phyloP scores from a whole-genome alignment of 2,113 vertebrate species.

The Gorsachius goisagi region DNA sequence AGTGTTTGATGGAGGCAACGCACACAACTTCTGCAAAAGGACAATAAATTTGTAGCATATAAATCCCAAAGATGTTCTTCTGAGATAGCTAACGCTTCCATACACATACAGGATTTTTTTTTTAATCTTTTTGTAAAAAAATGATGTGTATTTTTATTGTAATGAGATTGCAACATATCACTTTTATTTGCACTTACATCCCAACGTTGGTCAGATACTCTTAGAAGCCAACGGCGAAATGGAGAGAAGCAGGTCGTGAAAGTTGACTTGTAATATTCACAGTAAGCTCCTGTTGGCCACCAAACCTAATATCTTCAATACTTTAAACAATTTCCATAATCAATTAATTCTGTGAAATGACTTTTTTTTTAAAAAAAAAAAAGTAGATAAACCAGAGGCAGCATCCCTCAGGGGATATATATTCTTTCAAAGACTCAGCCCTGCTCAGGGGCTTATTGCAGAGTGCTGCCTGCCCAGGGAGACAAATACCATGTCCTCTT shows the following conservation, averaged over 20 bases:
- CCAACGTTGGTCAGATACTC: not conserved
- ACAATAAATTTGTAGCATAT: not conserved
- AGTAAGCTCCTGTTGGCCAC: not conserved
- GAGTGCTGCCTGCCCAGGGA: conserved; percentile 19
- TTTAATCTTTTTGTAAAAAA: not conserved
- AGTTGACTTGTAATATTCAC: conserved; percentile 17
- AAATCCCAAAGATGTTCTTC: not conserved
- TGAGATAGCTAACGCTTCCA: not conserved
- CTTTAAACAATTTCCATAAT: conserved; percentile 62
- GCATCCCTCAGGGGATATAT: not conserved
- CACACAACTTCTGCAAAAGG: not conserved
- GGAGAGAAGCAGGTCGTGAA: conserved; percentile 14
- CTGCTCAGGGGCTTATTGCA: conserved; percentile 32
- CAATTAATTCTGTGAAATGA: conserved; percentile 69
- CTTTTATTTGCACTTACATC: not conserved
- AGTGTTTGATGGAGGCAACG: not conserved
- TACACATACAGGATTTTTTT: not conserved
- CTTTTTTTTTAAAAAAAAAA: not conserved
- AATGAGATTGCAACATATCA: not conserved
- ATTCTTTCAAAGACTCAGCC: not conserved
- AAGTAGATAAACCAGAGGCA: conserved; percentile 14
- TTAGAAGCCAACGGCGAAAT: not conserved
- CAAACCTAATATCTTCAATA: not conserved
- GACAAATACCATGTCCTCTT: conserved; percentile 36
- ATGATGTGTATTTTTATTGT: not conserved